phyloP scores from a whole-genome alignment of 1,140 invertebrate species.

The Conus betulinus region DNA sequence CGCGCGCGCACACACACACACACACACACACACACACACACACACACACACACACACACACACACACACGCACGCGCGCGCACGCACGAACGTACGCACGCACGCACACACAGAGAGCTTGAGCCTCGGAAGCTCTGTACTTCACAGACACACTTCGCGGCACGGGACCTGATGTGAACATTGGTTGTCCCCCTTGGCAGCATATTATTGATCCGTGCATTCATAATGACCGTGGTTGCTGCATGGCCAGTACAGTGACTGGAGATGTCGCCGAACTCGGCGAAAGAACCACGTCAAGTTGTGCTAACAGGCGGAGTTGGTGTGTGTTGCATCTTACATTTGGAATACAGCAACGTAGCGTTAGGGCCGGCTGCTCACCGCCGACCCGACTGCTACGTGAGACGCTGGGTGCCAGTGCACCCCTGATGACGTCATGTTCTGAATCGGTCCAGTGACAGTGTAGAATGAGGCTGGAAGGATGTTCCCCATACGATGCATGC shows the following conservation, averaged over 20 bases:
- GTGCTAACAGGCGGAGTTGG: neutral
- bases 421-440: neutral
- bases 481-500: neutral
- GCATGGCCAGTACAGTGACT: neutral
- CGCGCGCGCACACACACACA: neutral
- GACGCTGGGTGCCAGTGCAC: neutral
- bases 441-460: neutral
- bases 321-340: too few relatives aligned
- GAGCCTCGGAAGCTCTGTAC: neutral
- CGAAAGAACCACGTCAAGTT: neutral
- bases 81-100: neutral
- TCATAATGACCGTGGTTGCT: neutral
- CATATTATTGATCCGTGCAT: neutral
- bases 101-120: neutral
- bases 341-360: too few relatives aligned
- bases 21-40: neutral
- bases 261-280: neutral
- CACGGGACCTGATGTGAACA: neutral
- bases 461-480: neutral
- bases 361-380: too few relatives aligned
- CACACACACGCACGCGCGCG: neutral
- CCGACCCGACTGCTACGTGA: neutral
- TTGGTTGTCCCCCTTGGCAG: neutral
- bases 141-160: neutral
- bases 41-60: neutral